phyloP scores from a whole-genome alignment of 2,888 invertebrate genomes.

The Plebejus anna region DNA sequence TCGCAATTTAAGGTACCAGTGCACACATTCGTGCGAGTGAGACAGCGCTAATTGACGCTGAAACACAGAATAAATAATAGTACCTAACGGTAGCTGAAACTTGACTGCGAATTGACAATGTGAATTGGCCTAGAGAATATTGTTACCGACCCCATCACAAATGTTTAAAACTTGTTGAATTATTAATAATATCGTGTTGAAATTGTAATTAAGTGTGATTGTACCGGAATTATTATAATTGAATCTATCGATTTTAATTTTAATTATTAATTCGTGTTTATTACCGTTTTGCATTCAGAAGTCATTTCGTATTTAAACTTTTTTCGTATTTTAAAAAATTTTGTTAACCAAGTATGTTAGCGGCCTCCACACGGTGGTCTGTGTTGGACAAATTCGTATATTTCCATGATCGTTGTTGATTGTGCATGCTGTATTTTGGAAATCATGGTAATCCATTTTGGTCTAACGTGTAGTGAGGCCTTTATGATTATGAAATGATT shows the following conservation, averaged over 20 bases:
- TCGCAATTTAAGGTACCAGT: neutral
- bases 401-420: neutral
- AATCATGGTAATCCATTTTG: neutral
- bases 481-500: neutral
- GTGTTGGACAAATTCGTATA: neutral
- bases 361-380: neutral
- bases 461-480: neutral
- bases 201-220: constrained; percentile 18
- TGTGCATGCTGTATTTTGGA: neutral
- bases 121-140: constrained; percentile 29
- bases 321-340: neutral
- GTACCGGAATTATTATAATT: neutral
- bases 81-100: neutral
- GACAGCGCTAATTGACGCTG: too few species aligned
- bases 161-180: constrained; percentile 64
- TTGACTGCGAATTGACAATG: neutral
- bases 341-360: neutral
- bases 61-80: neutral
- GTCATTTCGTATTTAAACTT: neutral
- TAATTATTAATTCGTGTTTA: neutral
- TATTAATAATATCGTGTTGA: constrained; percentile 47
- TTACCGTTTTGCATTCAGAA: neutral
- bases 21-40: neutral
- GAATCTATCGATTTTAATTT: neutral
- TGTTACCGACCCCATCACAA: constrained; percentile 66